A percentile compares a stretch with the other conserved stretches of the same genome.
Conservation (phyloP, 2,888 invertebrate genomes). For the Palloptera scutellata region DNA sequence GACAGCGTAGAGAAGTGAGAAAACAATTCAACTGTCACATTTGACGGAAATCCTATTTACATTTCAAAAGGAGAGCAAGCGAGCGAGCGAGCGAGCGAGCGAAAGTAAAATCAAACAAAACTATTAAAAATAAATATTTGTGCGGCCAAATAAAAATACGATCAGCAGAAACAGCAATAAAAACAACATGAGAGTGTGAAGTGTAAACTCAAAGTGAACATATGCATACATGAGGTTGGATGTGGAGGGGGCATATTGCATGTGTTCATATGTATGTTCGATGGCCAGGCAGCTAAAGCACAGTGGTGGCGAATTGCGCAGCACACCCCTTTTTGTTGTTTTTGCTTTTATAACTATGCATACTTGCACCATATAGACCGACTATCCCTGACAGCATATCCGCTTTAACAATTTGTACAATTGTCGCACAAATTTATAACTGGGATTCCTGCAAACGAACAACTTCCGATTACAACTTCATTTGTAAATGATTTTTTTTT, state of each 20-base stretch:
- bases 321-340: conserved; percentile 7
- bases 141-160: conserved; percentile 44
- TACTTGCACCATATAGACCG: not conserved
- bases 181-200: conserved; percentile 33
- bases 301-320: not conserved
- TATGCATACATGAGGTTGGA: conserved; percentile 41
- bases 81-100: conserved; percentile 33
- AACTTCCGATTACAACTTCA: conserved; percentile 63
- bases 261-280: conserved; percentile 7
- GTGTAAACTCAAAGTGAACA: conserved; percentile 57
- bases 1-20: conserved; percentile 1
- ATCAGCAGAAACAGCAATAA: conserved; percentile 28
- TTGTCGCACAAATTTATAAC: conserved; percentile 55
- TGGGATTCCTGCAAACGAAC: conserved; percentile 55
- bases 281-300: not conserved
- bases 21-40: conserved; percentile 49
- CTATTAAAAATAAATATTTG: conserved; percentile 62
- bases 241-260: not conserved
- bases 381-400: conserved; percentile 56
- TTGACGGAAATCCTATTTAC: conserved; percentile 57
- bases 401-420: conserved; percentile 61
- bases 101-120: conserved; percentile 44
- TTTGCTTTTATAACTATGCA: no score
- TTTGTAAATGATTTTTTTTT: conserved; percentile 56
- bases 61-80: conserved; percentile 44